Conservation (phyloP, 2,113 vertebrate genomes). For the Martes martes region DNA sequence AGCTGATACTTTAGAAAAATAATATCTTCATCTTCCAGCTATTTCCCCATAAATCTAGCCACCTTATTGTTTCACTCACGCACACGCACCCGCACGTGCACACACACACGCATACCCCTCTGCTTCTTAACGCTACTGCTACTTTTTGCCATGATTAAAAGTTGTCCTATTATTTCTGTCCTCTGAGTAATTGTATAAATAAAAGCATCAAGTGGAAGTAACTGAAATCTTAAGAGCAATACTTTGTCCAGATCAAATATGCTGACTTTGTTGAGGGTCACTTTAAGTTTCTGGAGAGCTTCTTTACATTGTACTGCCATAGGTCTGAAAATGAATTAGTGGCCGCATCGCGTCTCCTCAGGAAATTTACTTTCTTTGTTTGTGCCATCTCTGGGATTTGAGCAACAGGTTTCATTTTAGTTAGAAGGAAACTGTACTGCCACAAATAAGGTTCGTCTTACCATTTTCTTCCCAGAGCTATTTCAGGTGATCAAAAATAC, state of each 20-base stretch:
- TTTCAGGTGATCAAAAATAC: conserved; percentile 54
- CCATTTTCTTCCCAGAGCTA: background rate
- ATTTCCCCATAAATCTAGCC: conserved; percentile 41
- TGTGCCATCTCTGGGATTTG: conserved; percentile 54
- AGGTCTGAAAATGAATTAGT: conserved; percentile 39
- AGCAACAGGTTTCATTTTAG: conserved; percentile 65
- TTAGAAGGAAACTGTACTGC: conserved; percentile 17
- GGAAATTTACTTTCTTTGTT: conserved; percentile 64
- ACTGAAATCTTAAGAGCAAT: background rate
- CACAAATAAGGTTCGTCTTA: conserved; percentile 52
- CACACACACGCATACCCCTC: background rate
- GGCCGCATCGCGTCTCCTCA: conserved; percentile 9
- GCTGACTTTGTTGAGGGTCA: background rate
- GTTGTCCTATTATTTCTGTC: conserved; percentile 43
- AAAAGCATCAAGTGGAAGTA: background rate
- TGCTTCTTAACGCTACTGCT: conserved; percentile 43
- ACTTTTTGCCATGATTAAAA: conserved; percentile 44
- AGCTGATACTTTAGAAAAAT: conserved; percentile 57
- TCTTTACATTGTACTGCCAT: background rate
- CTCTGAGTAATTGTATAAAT: background rate
- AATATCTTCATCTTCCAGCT: conserved; percentile 25
- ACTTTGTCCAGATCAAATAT: background rate
- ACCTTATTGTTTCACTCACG: background rate
- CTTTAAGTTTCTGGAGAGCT: conserved; percentile 1
- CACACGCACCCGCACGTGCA: rapidly evolving